Base-by-base conservation (phyloP, 2,113 vertebrate species). In the Crotophaga sulcirostris region DNA sequence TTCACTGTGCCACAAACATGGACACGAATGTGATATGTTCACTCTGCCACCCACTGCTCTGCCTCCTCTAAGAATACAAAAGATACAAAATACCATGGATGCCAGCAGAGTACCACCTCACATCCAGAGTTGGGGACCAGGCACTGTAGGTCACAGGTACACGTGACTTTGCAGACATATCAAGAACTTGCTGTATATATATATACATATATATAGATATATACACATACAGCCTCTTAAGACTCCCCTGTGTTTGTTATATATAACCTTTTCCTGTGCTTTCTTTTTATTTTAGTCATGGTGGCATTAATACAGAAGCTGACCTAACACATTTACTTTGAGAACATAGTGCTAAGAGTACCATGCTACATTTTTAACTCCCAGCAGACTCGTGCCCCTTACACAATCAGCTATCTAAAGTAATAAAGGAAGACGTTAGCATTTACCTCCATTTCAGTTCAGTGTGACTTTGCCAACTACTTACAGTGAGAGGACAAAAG, bases 11-110 rank as follows among this genome's bases (percentile, higher is more conserved):
- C 64, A 77, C 19, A 6, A 59, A 63, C n/a, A 82, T 5, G 4
- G n/a, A n/a, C 15, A 9, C 0, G 3, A 49, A 8, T 2, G 1
- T 3, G 23, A 13, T 14, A 8, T 6, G 10, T 40, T 45, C 4
- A 11, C 40, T 34, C 52, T 67, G 74, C 24, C n/a, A 4, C 49
- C n/a, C 1, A 1, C 13, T 26, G 24, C 44, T 45, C 36, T 3
- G 0, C 29, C 33, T 26, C 17, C 14, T 51, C 36, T 63, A 36
- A 44, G 59, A 64, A 38, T 2, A 42, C 0, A 9, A 33, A 58
- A 47, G 49, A 28, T 13, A 9, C 13, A 11, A 60, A 78, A 44
- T 1, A 1, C 24, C 33, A 16, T 2, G 10, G 42, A 33, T 14
- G 7, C 36, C 4, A 4, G n/a, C 34, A 24, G 18, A 34, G 34